A percentile compares a stretch with the other conserved stretches of the same genome.
These are phyloP conservation scores for Morone chrysops DNA, from an alignment of 2,113 vertebrate species.

Conservation along the genomic window DNA sequence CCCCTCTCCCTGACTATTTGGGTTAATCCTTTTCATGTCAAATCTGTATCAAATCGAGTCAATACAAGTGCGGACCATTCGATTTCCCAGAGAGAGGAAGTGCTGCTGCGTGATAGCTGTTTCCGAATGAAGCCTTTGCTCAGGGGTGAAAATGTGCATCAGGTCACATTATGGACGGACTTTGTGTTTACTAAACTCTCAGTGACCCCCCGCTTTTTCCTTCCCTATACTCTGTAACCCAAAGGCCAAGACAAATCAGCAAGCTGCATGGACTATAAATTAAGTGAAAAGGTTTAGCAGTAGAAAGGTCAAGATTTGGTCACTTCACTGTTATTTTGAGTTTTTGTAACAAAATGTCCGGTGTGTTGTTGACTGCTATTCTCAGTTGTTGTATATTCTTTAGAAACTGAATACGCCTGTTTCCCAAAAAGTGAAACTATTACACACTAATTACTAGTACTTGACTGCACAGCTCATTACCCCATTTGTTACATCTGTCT, in stretches of 20 bases:
- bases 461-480: slow-evolving; percentile 47
- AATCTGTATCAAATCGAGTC: slow-evolving; percentile 51
- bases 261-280: slow-evolving; percentile 12
- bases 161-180: slow-evolving; percentile 64
- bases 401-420: no score
- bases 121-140: slow-evolving; percentile 62
- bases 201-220: slow-evolving; percentile 69
- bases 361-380: not conserved
- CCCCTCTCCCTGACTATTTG: not conserved
- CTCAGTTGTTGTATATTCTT: not conserved
- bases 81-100: slow-evolving; percentile 54
- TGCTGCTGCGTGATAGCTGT: slow-evolving; percentile 28
- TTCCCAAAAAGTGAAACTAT: not conserved
- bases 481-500: slow-evolving; percentile 52
- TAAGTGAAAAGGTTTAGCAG: slow-evolving; percentile 52
- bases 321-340: slow-evolving; percentile 14
- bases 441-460: not conserved
- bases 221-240: slow-evolving; percentile 44
- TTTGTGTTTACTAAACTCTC: slow-evolving; percentile 77
- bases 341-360: not conserved
- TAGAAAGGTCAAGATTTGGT: slow-evolving; percentile 59
- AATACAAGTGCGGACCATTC: slow-evolving; percentile 18
- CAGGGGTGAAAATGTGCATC: slow-evolving; percentile 50
- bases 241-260: slow-evolving; percentile 37
- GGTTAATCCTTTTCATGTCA: slow-evolving; percentile 38